Evolutionary conservation across 2,113 vertebrate species (phyloP), one percentile per base, ranked within the genome.

Genomic region (Garra rufa): DNA sequence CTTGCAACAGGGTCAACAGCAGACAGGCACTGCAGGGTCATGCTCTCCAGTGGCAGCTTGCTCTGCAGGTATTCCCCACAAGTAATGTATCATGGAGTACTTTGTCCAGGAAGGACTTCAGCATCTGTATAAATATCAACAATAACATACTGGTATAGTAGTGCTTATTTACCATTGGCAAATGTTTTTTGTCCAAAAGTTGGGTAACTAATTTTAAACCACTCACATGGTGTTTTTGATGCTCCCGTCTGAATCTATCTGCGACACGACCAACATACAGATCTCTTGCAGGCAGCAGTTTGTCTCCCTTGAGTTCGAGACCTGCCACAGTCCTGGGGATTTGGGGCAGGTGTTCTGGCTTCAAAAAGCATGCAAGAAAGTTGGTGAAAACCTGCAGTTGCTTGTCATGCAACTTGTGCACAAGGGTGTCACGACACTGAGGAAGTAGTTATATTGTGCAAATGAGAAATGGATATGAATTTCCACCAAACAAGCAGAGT

Each of bases 201-300:
- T n/a, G n/a, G n/a, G n/a, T n/a, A n/a, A n/a, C n/a, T n/a, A n/a
- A n/a, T n/a, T n/a, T n/a, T n/a, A n/a, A n/a, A n/a, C n/a, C n/a
- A n/a, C n/a, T n/a, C n/a, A n/a, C n/a, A 28, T n/a, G 59, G 59
- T 61, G 59, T 61, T 61, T n/a, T 61, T n/a, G 59, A 61, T 24
- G 59, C 9, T 9, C 59, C 59, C 26, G n/a, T 61, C 59, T 63
- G 59, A 63, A 63, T 14, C 10, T n/a, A 63, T 28, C 10, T 63
- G n/a, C 24, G 24, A 4, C 11, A n/a, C n/a, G n/a, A n/a, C 24
- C 59, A n/a, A 63, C 59, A 63, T 63, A 63, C 59, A 63, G 26
- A 9, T 63, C 10, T 24, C 24, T 63, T 10, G 1, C 59, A 26
- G 24, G 24, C 11, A 63, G 59, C 59, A 63, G 24, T 63, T 63